These are phyloP conservation scores for Platysternon megacephalum DNA, from an alignment of 2,113 vertebrate genomes.

Conservation along the genomic window DNA sequence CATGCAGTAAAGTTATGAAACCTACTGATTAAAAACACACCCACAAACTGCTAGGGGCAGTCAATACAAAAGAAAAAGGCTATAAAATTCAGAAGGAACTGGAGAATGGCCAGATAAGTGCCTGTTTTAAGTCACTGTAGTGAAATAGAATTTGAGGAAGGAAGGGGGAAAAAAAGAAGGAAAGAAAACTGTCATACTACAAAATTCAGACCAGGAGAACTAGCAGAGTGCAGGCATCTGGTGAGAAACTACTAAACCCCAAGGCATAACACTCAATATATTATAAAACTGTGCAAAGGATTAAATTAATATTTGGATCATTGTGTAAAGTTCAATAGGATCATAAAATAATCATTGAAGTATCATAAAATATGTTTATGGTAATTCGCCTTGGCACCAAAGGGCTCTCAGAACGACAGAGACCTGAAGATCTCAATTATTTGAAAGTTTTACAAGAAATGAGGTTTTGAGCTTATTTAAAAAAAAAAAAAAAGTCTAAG, in stretches of 20 bases:
- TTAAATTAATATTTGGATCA: constrained; percentile 61
- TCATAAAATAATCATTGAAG: constrained; percentile 53
- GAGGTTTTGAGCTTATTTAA: not conserved
- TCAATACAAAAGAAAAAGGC: constrained; percentile 35
- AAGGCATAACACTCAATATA: not conserved
- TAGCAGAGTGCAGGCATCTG: constrained; percentile 39
- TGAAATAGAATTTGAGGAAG: constrained; percentile 31
- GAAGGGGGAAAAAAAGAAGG: not conserved
- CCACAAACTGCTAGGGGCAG: constrained; percentile 10
- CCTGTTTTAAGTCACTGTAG: not conserved
- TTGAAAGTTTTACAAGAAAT: constrained; percentile 20
- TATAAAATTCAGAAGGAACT: constrained; percentile 44
- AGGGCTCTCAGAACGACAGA: constrained; percentile 8
- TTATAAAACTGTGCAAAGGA: constrained; percentile 40
- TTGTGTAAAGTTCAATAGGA: constrained; percentile 53
- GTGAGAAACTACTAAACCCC: constrained; percentile 12
- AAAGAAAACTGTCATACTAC: not conserved
- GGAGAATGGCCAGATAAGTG: constrained; percentile 23
- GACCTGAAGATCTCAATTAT: not conserved
- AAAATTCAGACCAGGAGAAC: constrained; percentile 14
- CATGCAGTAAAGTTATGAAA: constrained; percentile 8
- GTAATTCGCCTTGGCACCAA: constrained; percentile 29
- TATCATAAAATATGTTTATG: constrained; percentile 38
- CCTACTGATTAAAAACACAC: constrained; percentile 35
- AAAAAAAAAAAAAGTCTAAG: not conserved